Evolutionary conservation across 2,797 vertebrate genomes (phyloP).

Genomic region (Onychomys arenicola): DNA sequence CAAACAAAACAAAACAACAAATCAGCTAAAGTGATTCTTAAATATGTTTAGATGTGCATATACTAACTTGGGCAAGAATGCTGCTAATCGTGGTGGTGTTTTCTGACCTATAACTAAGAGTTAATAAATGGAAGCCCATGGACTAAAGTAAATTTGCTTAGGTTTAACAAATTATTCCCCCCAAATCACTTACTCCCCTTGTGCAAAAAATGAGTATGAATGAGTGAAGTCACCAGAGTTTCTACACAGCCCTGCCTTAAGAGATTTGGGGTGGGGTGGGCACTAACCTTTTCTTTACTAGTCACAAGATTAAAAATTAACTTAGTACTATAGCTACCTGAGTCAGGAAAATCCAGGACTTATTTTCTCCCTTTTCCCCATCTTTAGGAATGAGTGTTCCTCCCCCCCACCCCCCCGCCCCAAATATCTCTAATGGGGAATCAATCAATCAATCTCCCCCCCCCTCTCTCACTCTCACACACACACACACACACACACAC

Average conservation of each 20-base stretch:
- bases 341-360: constrained; percentile 10
- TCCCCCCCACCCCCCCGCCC: too few relatives aligned
- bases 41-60: constrained; percentile 47
- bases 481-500: too few relatives aligned
- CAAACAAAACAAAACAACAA: neutral
- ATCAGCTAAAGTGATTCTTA: neutral
- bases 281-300: neutral
- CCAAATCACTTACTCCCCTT: neutral
- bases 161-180: neutral
- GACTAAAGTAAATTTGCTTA: neutral
- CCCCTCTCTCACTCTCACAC: too few relatives aligned
- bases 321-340: constrained; percentile 1
- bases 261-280: neutral
- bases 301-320: constrained; percentile 34
- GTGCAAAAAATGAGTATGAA: neutral
- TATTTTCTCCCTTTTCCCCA: constrained; percentile 52
- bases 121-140: neutral
- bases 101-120: neutral
- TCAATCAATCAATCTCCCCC: too few relatives aligned
- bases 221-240: constrained; percentile 28
- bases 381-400: constrained; percentile 7
- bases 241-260: constrained; percentile 47
- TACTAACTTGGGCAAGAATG: constrained; percentile 45
- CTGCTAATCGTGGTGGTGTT: neutral
- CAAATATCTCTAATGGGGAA: neutral